phyloP scores from a whole-genome alignment of 1,140 invertebrate species.

The Drosophila pseudoobscura region DNA sequence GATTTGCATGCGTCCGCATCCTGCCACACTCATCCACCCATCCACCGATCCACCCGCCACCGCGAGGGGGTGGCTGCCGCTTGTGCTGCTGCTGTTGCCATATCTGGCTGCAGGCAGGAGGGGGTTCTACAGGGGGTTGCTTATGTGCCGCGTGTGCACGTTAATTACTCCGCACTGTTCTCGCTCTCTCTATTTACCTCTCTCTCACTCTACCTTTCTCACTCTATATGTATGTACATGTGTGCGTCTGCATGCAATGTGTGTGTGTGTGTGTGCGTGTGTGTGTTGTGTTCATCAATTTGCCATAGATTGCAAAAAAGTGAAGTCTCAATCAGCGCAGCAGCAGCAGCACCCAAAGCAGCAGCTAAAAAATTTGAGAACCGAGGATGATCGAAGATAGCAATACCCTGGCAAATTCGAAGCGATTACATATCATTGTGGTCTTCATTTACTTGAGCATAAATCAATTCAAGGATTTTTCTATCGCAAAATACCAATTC shows the following conservation, averaged over 20 bases:
- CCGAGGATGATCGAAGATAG: neutral
- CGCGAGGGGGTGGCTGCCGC: no score
- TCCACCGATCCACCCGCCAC: conserved; percentile 3
- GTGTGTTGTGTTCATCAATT: conserved; percentile 72
- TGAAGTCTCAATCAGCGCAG: conserved; percentile 70
- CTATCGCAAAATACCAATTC: neutral
- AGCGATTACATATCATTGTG: no score
- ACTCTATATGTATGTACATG: conserved; percentile 12
- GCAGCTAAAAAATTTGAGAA: conserved; percentile 27
- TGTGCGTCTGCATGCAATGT: neutral
- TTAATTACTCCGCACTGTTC: conserved; percentile 70
- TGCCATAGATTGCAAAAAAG: conserved; percentile 73
- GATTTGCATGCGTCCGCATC: conserved; percentile 71
- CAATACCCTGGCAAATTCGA: conserved; percentile 8
- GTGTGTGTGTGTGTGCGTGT: conserved; percentile 16
- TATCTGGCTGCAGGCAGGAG: no score
- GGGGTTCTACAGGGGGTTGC: conserved; percentile 31
- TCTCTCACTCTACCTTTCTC: conserved; percentile 10
- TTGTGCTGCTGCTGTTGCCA: no score
- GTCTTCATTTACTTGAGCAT: neutral
- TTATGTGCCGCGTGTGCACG: conserved; percentile 76
- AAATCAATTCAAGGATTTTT: no score
- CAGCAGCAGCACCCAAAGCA: neutral
- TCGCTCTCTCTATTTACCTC: neutral
- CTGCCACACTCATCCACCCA: conserved; percentile 10